Evolutionary conservation across 2,113 vertebrate genomes (phyloP).

Genomic region (Eolophus roseicapilla): DNA sequence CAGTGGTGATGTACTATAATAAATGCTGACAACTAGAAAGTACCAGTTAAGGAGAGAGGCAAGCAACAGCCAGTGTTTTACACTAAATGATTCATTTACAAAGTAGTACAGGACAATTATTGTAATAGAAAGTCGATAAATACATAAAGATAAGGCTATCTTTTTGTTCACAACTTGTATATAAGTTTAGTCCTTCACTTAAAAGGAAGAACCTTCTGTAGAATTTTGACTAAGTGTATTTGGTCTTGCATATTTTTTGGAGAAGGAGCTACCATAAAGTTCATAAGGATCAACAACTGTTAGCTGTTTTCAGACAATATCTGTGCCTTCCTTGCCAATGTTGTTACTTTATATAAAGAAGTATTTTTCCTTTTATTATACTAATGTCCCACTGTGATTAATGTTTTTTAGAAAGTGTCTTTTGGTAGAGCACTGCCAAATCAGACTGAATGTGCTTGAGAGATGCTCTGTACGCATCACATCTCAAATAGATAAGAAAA

Average conservation of each 20-base stretch:
- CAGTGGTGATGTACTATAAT: slow-evolving; percentile 33
- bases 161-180: neutral
- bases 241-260: neutral
- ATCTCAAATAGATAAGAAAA: neutral
- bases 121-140: neutral
- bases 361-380: neutral
- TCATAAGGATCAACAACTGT: neutral
- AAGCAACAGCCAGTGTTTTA: neutral
- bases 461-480: neutral
- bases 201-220: neutral
- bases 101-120: neutral
- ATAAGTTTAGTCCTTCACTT: neutral
- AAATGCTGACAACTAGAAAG: slow-evolving; percentile 63
- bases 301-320: neutral
- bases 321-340: neutral
- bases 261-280: neutral
- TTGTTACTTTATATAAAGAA: neutral
- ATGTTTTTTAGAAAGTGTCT: neutral
- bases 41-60: neutral
- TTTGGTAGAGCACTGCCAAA: neutral
- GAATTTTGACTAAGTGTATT: neutral
- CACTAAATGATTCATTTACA: neutral
- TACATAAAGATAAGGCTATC: neutral
- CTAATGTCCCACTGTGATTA: neutral
- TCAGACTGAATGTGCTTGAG: neutral